A percentile compares a stretch with the other conserved stretches of the same genome.
These are phyloP conservation scores for Drosophila mimica DNA, from an alignment of 2,888 invertebrate genomes.

Conservation along the genomic window DNA sequence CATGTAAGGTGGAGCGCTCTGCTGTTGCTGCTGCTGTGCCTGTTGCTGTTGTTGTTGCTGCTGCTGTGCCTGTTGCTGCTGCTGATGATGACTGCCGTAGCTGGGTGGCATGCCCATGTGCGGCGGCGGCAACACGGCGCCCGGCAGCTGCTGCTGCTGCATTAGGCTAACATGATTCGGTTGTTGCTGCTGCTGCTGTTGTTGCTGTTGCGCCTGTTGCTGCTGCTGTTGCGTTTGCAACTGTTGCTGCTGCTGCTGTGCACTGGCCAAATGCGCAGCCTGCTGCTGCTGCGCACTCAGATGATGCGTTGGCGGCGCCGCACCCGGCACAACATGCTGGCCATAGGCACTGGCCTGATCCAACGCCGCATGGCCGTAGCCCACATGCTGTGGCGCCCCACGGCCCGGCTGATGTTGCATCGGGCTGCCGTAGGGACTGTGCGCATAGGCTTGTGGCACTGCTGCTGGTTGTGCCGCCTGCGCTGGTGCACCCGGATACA, in stretches of 20 bases:
- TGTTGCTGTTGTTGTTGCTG: slow-evolving; percentile 79
- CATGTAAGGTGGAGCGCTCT: slow-evolving; percentile 86
- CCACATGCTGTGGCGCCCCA: slow-evolving; percentile 83
- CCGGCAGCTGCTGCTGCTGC: slow-evolving; percentile 82
- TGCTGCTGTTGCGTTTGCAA: slow-evolving; percentile 72
- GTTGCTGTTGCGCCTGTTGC: slow-evolving; percentile 73
- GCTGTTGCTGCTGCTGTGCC: slow-evolving; percentile 84
- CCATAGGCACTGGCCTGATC: slow-evolving; percentile 85
- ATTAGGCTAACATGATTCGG: slow-evolving; percentile 82
- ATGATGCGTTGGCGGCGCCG: slow-evolving; percentile 83
- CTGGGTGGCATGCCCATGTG: slow-evolving; percentile 83
- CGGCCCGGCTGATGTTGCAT: slow-evolving; percentile 85
- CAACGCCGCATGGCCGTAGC: slow-evolving; percentile 83
- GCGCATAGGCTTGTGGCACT: slow-evolving; percentile 85
- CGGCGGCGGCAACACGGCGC: slow-evolving; percentile 84
- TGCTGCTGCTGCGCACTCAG: slow-evolving; percentile 82
- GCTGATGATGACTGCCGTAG: slow-evolving; percentile 81
- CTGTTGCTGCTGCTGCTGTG: slow-evolving; percentile 79
- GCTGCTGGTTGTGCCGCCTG: slow-evolving; percentile 74
- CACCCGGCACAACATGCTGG: slow-evolving; percentile 85
- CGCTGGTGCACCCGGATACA: slow-evolving; percentile 86
- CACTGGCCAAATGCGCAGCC: slow-evolving; percentile 74
- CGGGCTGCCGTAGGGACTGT: slow-evolving; percentile 83
- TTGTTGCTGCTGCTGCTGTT: slow-evolving; percentile 83
- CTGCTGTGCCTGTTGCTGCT: slow-evolving; percentile 66